Evolutionary conservation across 2,113 vertebrate species (phyloP).

Genomic region (Sinocyclocheilus anshuiensis): DNA sequence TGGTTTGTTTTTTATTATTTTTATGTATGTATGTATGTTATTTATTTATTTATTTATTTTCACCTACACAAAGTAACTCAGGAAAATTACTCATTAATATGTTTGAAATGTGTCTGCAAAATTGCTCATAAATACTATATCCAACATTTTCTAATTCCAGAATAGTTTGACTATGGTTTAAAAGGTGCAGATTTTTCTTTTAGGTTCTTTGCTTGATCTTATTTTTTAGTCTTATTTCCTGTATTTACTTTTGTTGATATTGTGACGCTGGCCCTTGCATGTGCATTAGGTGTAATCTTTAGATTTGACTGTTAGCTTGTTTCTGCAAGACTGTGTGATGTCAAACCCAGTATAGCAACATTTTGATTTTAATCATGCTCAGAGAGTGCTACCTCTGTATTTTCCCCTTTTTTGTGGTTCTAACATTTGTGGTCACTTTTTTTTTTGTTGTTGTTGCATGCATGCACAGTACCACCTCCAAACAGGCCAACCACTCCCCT

Average conservation of each 20-base stretch:
- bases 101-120: not conserved
- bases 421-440: not conserved
- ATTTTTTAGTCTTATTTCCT: not conserved
- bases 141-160: not conserved
- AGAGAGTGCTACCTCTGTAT: not conserved
- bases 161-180: not conserved
- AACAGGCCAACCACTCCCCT: constrained; percentile 88
- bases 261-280: constrained; percentile 10
- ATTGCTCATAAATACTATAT: not conserved
- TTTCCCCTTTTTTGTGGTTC: not conserved
- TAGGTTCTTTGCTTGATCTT: constrained; percentile 26
- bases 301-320: not conserved
- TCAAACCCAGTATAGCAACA: not conserved
- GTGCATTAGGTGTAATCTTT: not conserved
- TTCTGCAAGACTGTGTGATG: not conserved
- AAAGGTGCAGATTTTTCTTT: constrained; percentile 39
- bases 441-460: not conserved
- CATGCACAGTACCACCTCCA: constrained; percentile 70
- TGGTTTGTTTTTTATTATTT: too few species aligned
- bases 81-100: too few species aligned
- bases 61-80: too few species aligned
- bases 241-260: constrained; percentile 21
- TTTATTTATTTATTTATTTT: too few species aligned
- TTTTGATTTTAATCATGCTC: not conserved
- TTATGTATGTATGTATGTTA: too few species aligned